These are phyloP conservation scores for Leptinotarsa tumamoca DNA, from an alignment of 2,888 invertebrate genomes.

Conservation along the genomic window DNA sequence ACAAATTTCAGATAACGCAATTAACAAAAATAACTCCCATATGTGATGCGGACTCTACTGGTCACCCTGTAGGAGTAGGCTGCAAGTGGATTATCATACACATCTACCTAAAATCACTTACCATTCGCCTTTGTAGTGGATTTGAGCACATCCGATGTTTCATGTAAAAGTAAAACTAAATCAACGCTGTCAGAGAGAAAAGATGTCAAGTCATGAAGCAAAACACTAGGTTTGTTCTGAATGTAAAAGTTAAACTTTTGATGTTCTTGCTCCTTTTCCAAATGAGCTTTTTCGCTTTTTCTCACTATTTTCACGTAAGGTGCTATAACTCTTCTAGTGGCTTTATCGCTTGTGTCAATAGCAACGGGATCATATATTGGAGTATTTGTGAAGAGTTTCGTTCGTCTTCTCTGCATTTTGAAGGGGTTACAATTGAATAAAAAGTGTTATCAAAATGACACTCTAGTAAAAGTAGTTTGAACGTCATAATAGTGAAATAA, in stretches of 20 bases:
- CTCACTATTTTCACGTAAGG: conserved; percentile 68
- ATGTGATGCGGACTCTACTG: too few relatives aligned
- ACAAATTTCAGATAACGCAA: too few relatives aligned
- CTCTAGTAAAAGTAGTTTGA: conserved; percentile 18
- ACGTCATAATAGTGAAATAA: not conserved
- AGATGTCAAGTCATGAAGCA: conserved; percentile 60
- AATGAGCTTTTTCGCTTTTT: conserved; percentile 53
- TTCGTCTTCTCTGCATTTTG: conserved; percentile 42
- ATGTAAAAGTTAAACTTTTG: conserved; percentile 61
- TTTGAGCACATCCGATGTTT: conserved; percentile 72
- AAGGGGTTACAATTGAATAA: not conserved
- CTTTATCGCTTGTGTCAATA: conserved; percentile 65
- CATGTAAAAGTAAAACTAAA: conserved; percentile 70
- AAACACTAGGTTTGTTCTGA: conserved; percentile 62
- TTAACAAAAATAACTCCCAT: too few relatives aligned
- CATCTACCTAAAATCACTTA: not conserved
- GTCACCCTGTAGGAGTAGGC: too few relatives aligned
- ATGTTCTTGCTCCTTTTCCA: conserved; percentile 52
- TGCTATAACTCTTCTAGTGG: conserved; percentile 72
- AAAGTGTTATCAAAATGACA: not conserved
- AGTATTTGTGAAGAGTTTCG: conserved; percentile 41
- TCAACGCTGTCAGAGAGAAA: conserved; percentile 72
- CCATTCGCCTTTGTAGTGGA: conserved; percentile 68
- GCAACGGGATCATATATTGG: conserved; percentile 29
- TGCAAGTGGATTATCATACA: not conserved